Evolutionary conservation across 1,140 invertebrate species (phyloP).

Genomic region (Procambarus virginalis): DNA sequence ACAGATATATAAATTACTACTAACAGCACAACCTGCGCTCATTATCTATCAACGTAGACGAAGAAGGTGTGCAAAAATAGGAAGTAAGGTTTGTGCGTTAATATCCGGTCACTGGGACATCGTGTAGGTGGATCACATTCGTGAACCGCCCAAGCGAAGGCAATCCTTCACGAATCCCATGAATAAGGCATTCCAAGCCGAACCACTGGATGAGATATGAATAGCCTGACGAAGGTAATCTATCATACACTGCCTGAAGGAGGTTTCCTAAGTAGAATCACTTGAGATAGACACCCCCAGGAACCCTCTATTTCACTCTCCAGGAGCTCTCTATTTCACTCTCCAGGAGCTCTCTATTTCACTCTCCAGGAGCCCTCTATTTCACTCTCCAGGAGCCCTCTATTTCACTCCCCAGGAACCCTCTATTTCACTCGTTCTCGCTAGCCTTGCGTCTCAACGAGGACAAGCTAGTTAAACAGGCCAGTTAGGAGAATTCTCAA

Average conservation of each 20-base stretch:
- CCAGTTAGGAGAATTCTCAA: neutral
- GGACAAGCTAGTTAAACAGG: neutral
- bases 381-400: neutral
- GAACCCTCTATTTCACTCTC: neutral
- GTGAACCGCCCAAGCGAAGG: neutral
- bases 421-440: neutral
- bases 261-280: neutral
- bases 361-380: neutral
- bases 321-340: neutral
- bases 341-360: too few species aligned
- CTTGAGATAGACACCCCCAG: neutral
- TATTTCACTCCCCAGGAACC: neutral
- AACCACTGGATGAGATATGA: neutral
- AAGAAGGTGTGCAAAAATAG: neutral
- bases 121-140: neutral
- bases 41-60: neutral
- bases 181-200: neutral
- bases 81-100: neutral
- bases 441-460: neutral
- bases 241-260: neutral
- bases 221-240: neutral
- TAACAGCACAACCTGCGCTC: neutral
- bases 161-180: neutral
- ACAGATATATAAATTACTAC: neutral
- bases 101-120: neutral